Evolutionary conservation across 2,797 vertebrate genomes (phyloP).

Genomic region (Scomberomorus guttatus): DNA sequence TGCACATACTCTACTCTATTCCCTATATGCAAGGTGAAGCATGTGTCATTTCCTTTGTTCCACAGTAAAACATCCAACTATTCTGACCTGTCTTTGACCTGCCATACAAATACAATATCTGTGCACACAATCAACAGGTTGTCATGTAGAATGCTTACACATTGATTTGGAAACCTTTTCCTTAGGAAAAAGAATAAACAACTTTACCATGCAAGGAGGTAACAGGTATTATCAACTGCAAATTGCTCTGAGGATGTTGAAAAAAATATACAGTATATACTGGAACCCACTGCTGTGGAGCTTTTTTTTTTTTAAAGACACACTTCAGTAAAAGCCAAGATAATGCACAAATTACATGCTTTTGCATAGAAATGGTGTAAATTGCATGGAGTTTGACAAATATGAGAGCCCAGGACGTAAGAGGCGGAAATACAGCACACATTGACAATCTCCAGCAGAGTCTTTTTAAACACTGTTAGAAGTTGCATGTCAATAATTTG

Average conservation of each 20-base stretch:
- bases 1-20: slow-evolving; percentile 43
- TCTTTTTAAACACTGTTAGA: slow-evolving; percentile 72
- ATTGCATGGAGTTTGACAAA: slow-evolving; percentile 53
- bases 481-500: slow-evolving; percentile 30
- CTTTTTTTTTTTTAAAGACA: slow-evolving; percentile 53
- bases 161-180: slow-evolving; percentile 83
- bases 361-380: slow-evolving; percentile 85
- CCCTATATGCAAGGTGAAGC: slow-evolving; percentile 46
- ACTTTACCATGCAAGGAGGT: slow-evolving; percentile 86
- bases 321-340: slow-evolving; percentile 72
- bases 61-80: slow-evolving; percentile 48
- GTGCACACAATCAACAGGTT: slow-evolving; percentile 66
- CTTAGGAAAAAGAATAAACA: slow-evolving; percentile 86
- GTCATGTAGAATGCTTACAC: slow-evolving; percentile 80
- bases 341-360: slow-evolving; percentile 81
- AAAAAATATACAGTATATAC: slow-evolving; percentile 35
- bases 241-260: slow-evolving; percentile 55
- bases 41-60: slow-evolving; percentile 36
- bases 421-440: slow-evolving; percentile 48
- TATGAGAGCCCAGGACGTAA: slow-evolving; percentile 50
- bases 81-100: slow-evolving; percentile 34
- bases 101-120: slow-evolving; percentile 63
- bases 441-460: slow-evolving; percentile 54
- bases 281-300: slow-evolving; percentile 38
- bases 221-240: slow-evolving; percentile 72